Base-by-base conservation (phyloP, 2,113 vertebrate species). In the Phodopus roborovskii region DNA sequence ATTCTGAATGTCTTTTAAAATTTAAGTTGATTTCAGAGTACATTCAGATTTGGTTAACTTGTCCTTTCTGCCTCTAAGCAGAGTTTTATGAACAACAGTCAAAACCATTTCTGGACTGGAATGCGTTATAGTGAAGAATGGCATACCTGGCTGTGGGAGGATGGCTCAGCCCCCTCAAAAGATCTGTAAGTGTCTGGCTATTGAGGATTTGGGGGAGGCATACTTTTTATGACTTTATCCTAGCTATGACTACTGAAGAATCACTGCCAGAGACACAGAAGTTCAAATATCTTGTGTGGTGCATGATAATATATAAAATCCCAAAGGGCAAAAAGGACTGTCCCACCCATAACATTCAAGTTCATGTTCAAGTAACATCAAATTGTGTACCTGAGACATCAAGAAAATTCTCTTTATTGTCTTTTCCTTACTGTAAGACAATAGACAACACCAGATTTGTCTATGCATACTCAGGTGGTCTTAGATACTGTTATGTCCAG, bases 171-270 rank as follows among this genome's bases (percentile, higher is more conserved):
- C 62, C 3, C 66, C 7, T 83, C 62, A 6, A 39, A 1, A 70
- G 22, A 92, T 58, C 15, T 91, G 97, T 97, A 83, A 94, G 97
- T 96, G 83, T 78, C 48, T 86, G 78, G 16, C 0, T 12, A 4
- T 53, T 74, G 10, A 62, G 15, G 3, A 0, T 28, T 53, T 50
- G 0, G 6, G 36, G 3, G 45, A 1, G 16, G 17, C 36, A 20
- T 48, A 48, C 13, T 33, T 24, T 81, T 96, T 77, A 13, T 42
- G 42, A 48, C 7, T 93, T 86, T 96, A 68, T 56, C 24, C 8
- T 58, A 73, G 33, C 36, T 71, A 3, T 68, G 22, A 39, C 13
- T 2, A 39, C 2, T 50, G 19, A 71, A 45, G 30, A 19, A 0
- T 64, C 16, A 64, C 16, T 36, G n/a, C 3, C 9, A 53, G 58